Evolutionary conservation across 1,140 invertebrate species (phyloP).

Genomic region (Paracyclopina nana): DNA sequence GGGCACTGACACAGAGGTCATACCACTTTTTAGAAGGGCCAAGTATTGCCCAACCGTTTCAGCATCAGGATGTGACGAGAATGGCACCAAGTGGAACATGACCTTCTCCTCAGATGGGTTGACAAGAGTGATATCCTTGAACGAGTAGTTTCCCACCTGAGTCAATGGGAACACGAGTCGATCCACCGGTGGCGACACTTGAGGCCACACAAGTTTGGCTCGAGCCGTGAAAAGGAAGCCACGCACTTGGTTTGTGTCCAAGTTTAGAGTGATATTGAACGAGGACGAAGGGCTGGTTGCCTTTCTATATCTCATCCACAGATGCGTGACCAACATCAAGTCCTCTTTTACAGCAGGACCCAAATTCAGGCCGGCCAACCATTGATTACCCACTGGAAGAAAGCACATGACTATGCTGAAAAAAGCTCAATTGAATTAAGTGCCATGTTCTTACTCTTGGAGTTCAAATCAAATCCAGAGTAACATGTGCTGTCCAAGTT

Average conservation of each 20-base stretch:
- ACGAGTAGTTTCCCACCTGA: conserved; percentile 54
- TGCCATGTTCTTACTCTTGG: conserved; percentile 31
- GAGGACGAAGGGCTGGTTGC: conserved; percentile 24
- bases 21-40: no score
- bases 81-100: conserved; percentile 39
- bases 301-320: conserved; percentile 36
- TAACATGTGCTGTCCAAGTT: conserved; percentile 42
- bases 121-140: conserved; percentile 34
- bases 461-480: conserved; percentile 37
- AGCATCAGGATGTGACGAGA: conserved; percentile 28
- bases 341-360: conserved; percentile 37
- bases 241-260: conserved; percentile 53
- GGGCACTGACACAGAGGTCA: no score
- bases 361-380: conserved; percentile 45
- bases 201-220: conserved; percentile 16
- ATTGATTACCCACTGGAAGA: conserved; percentile 38
- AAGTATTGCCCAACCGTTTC: conserved; percentile 16
- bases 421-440: neutral
- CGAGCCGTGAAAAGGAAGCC: conserved; percentile 43
- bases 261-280: conserved; percentile 46
- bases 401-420: conserved; percentile 18
- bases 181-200: neutral
- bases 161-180: conserved; percentile 50
- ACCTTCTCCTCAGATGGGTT: conserved; percentile 39
- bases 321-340: conserved; percentile 35